A percentile compares a stretch with the other conserved stretches of the same genome.
Conservation (phyloP, 2,888 invertebrate species). For the Furcula furcula region DNA sequence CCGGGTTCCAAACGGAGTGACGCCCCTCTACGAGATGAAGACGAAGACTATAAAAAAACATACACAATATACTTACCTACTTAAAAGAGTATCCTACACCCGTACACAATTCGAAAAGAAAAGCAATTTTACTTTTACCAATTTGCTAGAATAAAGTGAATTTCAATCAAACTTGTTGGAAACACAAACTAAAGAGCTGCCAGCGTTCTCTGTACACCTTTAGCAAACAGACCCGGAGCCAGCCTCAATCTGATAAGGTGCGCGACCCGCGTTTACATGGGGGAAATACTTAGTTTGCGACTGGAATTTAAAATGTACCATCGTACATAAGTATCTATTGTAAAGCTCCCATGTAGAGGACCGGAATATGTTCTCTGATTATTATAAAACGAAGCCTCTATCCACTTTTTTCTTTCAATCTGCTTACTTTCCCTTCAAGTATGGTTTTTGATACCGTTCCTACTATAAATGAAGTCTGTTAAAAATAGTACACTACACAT, state of each 20-base stretch:
- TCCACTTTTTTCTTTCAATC: too few relatives aligned
- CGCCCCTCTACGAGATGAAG: neutral
- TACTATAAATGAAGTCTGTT: too few relatives aligned
- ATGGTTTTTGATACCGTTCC: too few relatives aligned
- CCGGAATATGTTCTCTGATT: too few relatives aligned
- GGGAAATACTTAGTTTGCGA: neutral
- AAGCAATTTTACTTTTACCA: conserved; percentile 71
- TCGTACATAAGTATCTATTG: neutral
- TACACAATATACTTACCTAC: neutral
- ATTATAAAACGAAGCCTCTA: too few relatives aligned
- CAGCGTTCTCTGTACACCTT: conserved; percentile 41
- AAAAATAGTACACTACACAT: too few relatives aligned
- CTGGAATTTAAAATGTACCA: neutral
- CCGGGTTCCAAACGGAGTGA: too few relatives aligned
- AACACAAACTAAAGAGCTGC: conserved; percentile 63
- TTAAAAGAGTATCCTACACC: too few relatives aligned
- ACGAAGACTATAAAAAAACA: too few relatives aligned
- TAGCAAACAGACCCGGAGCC: conserved; percentile 40
- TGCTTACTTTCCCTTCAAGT: too few relatives aligned
- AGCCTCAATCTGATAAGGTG: conserved; percentile 29
- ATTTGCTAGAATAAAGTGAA: conserved; percentile 74
- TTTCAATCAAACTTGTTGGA: conserved; percentile 64
- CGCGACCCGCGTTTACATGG: conserved; percentile 9
- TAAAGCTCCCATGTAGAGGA: too few relatives aligned
- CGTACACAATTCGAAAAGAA: conserved; percentile 45